These are phyloP conservation scores for Denticeps clupeoides DNA, from an alignment of 2,797 vertebrate species.

Conservation along the genomic window DNA sequence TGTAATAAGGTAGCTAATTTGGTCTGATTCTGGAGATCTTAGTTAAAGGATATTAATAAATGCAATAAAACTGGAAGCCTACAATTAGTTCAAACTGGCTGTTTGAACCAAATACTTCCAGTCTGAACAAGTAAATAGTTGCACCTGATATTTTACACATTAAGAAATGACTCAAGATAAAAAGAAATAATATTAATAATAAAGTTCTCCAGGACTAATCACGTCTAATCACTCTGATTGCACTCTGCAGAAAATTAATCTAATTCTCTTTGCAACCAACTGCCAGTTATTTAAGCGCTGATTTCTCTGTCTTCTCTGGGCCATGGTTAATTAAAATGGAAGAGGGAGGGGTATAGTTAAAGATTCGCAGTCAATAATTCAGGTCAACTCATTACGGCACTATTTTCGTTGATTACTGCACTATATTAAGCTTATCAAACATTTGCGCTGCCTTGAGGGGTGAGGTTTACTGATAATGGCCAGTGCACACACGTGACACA, in stretches of 20 bases:
- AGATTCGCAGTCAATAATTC: conserved; percentile 54
- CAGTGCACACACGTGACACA: too few species aligned
- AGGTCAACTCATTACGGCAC: conserved; percentile 41
- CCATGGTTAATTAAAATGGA: conserved; percentile 57
- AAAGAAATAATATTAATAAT: conserved; percentile 19
- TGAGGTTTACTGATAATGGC: not conserved
- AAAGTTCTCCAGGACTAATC: conserved; percentile 48
- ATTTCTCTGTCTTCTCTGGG: conserved; percentile 49
- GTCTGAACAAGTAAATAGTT: conserved; percentile 26
- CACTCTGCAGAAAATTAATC: conserved; percentile 57
- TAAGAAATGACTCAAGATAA: conserved; percentile 27
- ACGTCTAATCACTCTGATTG: conserved; percentile 61
- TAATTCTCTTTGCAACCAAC: conserved; percentile 57
- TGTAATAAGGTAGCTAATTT: conserved; percentile 17
- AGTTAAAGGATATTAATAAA: conserved; percentile 14
- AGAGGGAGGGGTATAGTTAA: conserved; percentile 32
- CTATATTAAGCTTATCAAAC: conserved; percentile 38
- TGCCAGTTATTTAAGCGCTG: conserved; percentile 61
- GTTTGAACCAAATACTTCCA: conserved; percentile 26
- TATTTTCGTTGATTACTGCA: conserved; percentile 39
- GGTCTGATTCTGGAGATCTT: conserved; percentile 6
- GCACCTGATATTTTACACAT: conserved; percentile 33
- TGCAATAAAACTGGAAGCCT: conserved; percentile 17
- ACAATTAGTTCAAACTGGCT: conserved; percentile 11
- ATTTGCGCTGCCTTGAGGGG: conserved; percentile 23